Conservation (phyloP, 2,888 invertebrate genomes). For the Cartodere bifasciata region DNA sequence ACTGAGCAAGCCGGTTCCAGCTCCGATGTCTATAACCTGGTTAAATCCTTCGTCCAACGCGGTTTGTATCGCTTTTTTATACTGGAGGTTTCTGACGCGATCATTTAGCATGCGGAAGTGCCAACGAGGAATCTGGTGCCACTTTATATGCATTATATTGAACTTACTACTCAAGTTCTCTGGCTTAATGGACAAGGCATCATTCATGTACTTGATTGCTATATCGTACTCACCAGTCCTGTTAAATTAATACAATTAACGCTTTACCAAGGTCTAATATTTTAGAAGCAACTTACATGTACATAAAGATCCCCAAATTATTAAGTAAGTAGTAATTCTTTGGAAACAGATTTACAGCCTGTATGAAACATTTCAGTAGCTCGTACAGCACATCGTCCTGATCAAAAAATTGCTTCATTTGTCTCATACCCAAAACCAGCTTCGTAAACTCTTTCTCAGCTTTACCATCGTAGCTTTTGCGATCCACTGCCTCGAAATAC, state of each 20-base stretch:
- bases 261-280: neutral
- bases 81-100: slow-evolving; percentile 50
- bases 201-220: slow-evolving; percentile 25
- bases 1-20: slow-evolving; percentile 64
- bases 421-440: slow-evolving; percentile 19
- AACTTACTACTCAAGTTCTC: slow-evolving; percentile 37
- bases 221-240: slow-evolving; percentile 25
- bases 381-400: slow-evolving; percentile 26
- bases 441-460: slow-evolving; percentile 18
- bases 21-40: slow-evolving; percentile 60
- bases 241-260: slow-evolving; percentile 8
- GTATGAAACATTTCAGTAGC: slow-evolving; percentile 31
- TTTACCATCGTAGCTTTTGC: neutral
- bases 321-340: slow-evolving; percentile 37
- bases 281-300: slow-evolving; percentile 31
- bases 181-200: slow-evolving; percentile 17
- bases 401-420: slow-evolving; percentile 21
- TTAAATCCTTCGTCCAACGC: slow-evolving; percentile 39
- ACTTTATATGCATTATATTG: slow-evolving; percentile 54
- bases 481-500: slow-evolving; percentile 20
- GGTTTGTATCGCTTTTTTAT: slow-evolving; percentile 45
- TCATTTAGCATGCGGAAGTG: slow-evolving; percentile 79
- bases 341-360: slow-evolving; percentile 37
- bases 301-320: slow-evolving; percentile 38
- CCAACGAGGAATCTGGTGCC: slow-evolving; percentile 62